phyloP scores from a whole-genome alignment of 2,888 invertebrate genomes.

The Acheta domesticus region DNA sequence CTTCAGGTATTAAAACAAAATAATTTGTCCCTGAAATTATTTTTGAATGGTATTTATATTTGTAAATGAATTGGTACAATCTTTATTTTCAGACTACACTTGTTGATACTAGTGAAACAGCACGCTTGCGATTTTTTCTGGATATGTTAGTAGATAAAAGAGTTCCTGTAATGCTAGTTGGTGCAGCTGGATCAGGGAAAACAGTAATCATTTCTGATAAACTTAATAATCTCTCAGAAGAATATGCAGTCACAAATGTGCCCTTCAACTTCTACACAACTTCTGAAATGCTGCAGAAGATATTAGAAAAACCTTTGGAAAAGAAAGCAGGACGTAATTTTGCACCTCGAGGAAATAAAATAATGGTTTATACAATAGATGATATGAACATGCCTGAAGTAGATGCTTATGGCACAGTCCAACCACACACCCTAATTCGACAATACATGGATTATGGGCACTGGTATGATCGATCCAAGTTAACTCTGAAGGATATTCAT shows the following conservation, averaged over 20 bases:
- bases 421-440: constrained; percentile 88
- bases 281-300: constrained; percentile 83
- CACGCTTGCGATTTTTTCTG: constrained; percentile 81
- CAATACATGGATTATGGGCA: constrained; percentile 92
- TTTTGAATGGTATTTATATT: neutral
- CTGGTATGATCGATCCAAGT: constrained; percentile 89
- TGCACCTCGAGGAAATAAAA: constrained; percentile 90
- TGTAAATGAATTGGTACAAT: neutral
- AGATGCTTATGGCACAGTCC: constrained; percentile 89
- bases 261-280: constrained; percentile 95
- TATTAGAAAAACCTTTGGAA: constrained; percentile 87
- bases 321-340: constrained; percentile 93
- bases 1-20: constrained; percentile 63
- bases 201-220: constrained; percentile 87
- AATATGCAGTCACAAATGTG: constrained; percentile 79
- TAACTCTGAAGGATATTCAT: constrained; percentile 83
- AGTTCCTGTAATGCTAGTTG: constrained; percentile 88
- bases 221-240: constrained; percentile 67
- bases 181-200: constrained; percentile 86
- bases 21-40: neutral
- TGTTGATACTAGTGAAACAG: constrained; percentile 87
- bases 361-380: constrained; percentile 89
- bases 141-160: constrained; percentile 73
- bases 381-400: constrained; percentile 98
- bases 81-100: constrained; percentile 61